Conservation (phyloP, 1,140 invertebrate species). For the Camponotus pennsylvanicus region DNA sequence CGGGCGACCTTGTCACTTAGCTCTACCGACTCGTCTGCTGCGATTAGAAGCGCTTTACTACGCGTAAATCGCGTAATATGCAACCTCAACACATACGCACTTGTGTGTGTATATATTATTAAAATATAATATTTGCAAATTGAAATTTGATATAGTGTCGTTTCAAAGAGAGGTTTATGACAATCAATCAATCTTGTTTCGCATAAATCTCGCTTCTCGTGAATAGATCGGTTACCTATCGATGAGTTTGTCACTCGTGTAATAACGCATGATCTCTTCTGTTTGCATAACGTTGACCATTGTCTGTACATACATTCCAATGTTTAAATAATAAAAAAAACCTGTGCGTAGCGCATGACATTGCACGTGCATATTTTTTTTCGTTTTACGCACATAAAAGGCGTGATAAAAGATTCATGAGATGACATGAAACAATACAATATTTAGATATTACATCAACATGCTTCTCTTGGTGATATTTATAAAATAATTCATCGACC, state of each 20-base stretch:
- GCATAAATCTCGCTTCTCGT: constrained; percentile 32
- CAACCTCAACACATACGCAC: neutral
- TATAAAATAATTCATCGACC: neutral
- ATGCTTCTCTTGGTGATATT: too few relatives aligned
- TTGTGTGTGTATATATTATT: too few relatives aligned
- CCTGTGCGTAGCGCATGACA: too few relatives aligned
- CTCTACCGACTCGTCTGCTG: constrained; percentile 2
- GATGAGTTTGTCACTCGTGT: constrained; percentile 44
- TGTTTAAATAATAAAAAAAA: constrained; percentile 29
- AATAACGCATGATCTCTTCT: neutral
- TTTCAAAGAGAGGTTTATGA: neutral
- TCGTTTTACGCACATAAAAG: neutral
- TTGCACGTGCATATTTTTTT: neutral
- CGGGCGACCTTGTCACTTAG: constrained; percentile 59
- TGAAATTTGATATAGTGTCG: neutral
- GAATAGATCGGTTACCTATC: constrained; percentile 47
- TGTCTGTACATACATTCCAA: constrained; percentile 1
- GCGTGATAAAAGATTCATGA: neutral
- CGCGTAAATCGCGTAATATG: neutral
- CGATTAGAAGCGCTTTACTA: neutral
- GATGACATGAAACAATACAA: neutral
- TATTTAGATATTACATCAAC: neutral
- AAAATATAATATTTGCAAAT: neutral
- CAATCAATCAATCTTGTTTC: neutral
- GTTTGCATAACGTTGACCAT: constrained; percentile 44